Evolutionary conservation across 2,113 vertebrate genomes (phyloP).

Genomic region (Circaetus gallicus): DNA sequence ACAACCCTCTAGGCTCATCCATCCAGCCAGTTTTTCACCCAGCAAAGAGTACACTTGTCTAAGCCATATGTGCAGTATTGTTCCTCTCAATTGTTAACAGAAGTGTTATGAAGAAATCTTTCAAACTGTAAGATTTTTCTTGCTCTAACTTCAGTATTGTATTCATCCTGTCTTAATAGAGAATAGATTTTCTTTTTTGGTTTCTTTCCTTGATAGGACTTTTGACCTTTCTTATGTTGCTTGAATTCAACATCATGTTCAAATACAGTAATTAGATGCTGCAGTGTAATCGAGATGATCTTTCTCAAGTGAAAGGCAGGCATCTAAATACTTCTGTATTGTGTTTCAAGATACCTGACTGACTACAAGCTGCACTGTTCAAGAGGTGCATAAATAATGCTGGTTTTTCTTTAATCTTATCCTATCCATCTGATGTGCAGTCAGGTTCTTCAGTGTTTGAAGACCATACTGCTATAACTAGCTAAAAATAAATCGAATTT

Average conservation of each 20-base stretch:
- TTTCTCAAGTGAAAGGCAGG: background rate
- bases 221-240: background rate
- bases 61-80: background rate
- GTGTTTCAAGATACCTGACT: background rate
- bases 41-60: no score
- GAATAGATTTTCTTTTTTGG: background rate
- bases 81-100: background rate
- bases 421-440: background rate
- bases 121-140: background rate
- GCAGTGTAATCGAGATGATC: background rate
- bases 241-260: background rate
- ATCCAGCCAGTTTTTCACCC: no score
- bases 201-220: background rate
- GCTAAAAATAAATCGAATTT: background rate
- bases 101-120: background rate
- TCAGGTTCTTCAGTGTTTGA: background rate
- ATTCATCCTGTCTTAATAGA: background rate
- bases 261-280: background rate
- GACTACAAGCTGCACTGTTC: background rate
- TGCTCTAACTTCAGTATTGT: background rate
- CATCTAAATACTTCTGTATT: background rate
- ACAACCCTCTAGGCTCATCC: no score
- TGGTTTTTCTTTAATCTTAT: background rate
- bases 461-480: background rate
- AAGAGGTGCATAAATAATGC: background rate